Percentiles rank a stretch among this genome's conserved stretches.
These are phyloP conservation scores for Alligator sinensis DNA, from an alignment of 2,113 vertebrate genomes.

Conservation along the genomic window DNA sequence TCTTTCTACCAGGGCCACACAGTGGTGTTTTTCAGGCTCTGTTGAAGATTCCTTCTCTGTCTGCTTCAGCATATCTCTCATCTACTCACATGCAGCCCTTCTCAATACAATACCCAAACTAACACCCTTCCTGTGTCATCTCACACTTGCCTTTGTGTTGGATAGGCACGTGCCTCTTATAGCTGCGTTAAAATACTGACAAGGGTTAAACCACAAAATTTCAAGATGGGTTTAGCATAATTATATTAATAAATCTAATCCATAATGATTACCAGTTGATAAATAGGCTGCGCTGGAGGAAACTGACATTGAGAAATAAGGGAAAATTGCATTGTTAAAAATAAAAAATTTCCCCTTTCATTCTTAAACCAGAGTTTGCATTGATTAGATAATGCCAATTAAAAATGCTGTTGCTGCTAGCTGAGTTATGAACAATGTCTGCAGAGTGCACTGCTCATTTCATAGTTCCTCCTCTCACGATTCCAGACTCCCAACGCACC, in stretches of 20 bases:
- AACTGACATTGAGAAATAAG: not conserved
- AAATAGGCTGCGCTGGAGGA: constrained; percentile 8
- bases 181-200: too few species aligned
- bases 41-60: not conserved
- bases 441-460: constrained; percentile 32
- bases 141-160: not conserved
- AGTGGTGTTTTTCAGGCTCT: not conserved
- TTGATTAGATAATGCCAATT: constrained; percentile 51
- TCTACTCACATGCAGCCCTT: not conserved
- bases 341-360: not conserved
- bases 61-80: not conserved
- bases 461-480: not conserved
- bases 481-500: not conserved
- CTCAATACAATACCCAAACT: too few species aligned
- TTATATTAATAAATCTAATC: not conserved
- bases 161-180: too few species aligned
- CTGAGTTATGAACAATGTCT: constrained; percentile 27
- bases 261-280: not conserved
- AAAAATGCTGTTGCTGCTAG: constrained; percentile 20
- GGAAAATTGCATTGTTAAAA: not conserved
- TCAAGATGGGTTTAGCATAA: not conserved
- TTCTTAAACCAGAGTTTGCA: constrained; percentile 21
- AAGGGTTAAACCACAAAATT: not conserved
- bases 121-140: not conserved
- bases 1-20: too few species aligned